Conservation (phyloP, 1,140 invertebrate species). For the Onthophagus taurus region DNA sequence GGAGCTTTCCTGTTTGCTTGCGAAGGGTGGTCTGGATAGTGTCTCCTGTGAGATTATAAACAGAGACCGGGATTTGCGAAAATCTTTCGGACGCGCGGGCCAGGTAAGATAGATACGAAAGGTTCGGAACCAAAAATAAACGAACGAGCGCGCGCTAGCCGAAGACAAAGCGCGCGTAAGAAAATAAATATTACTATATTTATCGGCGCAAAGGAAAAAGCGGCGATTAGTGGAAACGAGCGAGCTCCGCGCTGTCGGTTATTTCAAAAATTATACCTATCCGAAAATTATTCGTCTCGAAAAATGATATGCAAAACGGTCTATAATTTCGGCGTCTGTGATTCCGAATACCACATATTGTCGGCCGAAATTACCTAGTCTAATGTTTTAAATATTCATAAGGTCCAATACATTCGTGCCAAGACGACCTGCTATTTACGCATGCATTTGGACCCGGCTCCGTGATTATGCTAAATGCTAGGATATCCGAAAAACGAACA, state of each 20-base stretch:
- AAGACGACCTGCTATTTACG: slow-evolving; percentile 17
- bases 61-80: no score
- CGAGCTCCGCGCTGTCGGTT: slow-evolving; percentile 2
- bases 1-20: slow-evolving; percentile 27
- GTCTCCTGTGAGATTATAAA: slow-evolving; percentile 32
- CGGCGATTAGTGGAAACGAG: not conserved
- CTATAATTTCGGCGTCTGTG: slow-evolving; percentile 34
- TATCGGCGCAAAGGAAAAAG: slow-evolving; percentile 1
- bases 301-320: slow-evolving; percentile 36
- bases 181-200: no score
- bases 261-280: slow-evolving; percentile 31
- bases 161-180: no score
- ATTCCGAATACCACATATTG: slow-evolving; percentile 21
- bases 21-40: slow-evolving; percentile 32
- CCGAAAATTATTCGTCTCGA: slow-evolving; percentile 33
- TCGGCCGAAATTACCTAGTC: slow-evolving; percentile 28
- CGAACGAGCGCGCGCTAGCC: no score
- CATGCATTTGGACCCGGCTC: slow-evolving; percentile 16
- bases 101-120: no score
- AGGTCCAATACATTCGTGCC: slow-evolving; percentile 32
- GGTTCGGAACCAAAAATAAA: no score
- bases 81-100: no score
- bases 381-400: slow-evolving; percentile 32
- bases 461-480: no score
- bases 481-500: no score